These are phyloP conservation scores for Tyto alba DNA, from an alignment of 2,113 vertebrate genomes.

Conservation along the genomic window DNA sequence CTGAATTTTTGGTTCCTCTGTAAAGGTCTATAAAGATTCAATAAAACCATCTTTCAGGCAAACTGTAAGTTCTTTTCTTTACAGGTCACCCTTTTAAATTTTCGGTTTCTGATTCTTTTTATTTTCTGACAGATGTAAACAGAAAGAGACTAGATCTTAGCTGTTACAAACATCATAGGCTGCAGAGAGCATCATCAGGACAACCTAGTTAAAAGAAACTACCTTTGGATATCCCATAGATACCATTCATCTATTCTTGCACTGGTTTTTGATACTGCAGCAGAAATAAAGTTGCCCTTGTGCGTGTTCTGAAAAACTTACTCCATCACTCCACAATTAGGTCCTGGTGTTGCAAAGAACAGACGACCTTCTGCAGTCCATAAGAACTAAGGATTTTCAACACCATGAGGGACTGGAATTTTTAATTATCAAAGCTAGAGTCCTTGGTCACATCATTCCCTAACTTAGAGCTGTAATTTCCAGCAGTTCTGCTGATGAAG, in stretches of 20 bases:
- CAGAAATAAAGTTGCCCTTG: neutral
- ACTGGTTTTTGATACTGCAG: neutral
- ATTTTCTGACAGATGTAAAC: neutral
- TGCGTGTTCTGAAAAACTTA: neutral
- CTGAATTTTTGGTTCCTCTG: neutral
- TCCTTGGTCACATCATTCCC: neutral
- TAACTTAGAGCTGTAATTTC: constrained; percentile 11
- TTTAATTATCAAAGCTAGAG: neutral
- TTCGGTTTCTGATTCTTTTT: neutral
- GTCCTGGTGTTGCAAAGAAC: neutral
- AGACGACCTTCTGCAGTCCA: neutral
- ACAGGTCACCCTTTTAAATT: neutral
- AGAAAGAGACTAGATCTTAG: neutral
- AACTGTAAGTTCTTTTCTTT: constrained; percentile 12
- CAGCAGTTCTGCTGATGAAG: constrained; percentile 9
- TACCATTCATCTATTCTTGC: neutral
- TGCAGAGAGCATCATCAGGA: neutral
- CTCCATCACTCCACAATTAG: neutral
- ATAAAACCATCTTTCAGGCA: constrained; percentile 47
- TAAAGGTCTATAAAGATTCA: constrained; percentile 36
- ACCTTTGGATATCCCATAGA: neutral
- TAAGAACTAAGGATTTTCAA: neutral
- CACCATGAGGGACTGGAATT: neutral
- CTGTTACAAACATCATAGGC: neutral
- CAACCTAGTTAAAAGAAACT: neutral